Percentiles rank a stretch among this genome's conserved stretches.
These are phyloP conservation scores for Gymnoscelis rufifasciata DNA, from an alignment of 2,888 invertebrate species.

Conservation along the genomic window DNA sequence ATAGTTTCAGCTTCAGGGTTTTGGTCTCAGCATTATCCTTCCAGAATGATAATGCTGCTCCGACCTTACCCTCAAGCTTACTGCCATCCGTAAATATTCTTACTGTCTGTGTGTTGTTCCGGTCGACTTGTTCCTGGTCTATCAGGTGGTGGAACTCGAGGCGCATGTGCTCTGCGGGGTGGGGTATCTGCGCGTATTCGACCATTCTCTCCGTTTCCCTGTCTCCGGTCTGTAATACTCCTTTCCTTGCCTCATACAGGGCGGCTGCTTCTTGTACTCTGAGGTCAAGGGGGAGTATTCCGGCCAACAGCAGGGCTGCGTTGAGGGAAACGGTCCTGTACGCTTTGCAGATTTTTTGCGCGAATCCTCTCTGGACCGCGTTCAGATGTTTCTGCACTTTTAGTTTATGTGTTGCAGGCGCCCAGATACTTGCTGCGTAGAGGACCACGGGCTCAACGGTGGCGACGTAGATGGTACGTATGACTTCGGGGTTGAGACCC, in stretches of 20 bases:
- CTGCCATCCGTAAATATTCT: conserved; percentile 2
- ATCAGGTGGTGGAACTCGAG: not conserved
- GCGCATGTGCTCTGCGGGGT: not conserved
- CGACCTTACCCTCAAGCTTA: conserved; percentile 1
- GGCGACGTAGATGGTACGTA: too few species aligned
- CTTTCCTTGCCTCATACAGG: not conserved
- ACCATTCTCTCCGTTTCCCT: not conserved
- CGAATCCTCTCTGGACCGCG: not conserved
- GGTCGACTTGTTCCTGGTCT: not conserved
- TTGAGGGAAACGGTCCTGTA: not conserved
- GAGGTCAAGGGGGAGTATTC: too few species aligned
- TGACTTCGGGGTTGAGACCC: too few species aligned
- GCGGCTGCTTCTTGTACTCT: not conserved
- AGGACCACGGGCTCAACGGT: too few species aligned
- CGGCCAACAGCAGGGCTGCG: too few species aligned
- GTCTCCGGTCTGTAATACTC: not conserved
- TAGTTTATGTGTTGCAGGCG: not conserved
- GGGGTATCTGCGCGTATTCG: not conserved
- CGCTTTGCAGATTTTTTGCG: not conserved
- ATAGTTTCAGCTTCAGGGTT: conserved; percentile 2
- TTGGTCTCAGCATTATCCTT: not conserved
- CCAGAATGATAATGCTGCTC: conserved; percentile 4
- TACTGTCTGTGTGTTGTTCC: not conserved
- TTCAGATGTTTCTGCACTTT: not conserved
- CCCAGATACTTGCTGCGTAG: not conserved